phyloP scores from a whole-genome alignment of 2,797 vertebrate genomes.

The Gadopsis bispinosus region DNA sequence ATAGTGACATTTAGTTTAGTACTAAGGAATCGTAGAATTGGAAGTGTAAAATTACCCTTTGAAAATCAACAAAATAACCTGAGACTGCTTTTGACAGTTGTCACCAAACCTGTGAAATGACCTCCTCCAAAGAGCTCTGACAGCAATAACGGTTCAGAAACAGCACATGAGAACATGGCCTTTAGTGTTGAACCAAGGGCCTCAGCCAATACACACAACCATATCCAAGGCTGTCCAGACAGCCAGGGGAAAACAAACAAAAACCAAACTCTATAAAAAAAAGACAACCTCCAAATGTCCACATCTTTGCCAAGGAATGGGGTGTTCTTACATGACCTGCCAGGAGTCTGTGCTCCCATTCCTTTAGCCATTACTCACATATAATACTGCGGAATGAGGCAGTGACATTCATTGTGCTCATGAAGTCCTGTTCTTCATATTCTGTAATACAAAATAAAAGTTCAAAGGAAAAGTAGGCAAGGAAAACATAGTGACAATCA shows the following conservation, averaged over 20 bases:
- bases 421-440: neutral
- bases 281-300: slow-evolving; percentile 26
- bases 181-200: slow-evolving; percentile 41
- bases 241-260: slow-evolving; percentile 69
- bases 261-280: slow-evolving; percentile 33
- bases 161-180: slow-evolving; percentile 58
- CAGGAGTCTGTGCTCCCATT: slow-evolving; percentile 35
- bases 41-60: neutral
- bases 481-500: neutral
- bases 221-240: slow-evolving; percentile 49
- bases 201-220: slow-evolving; percentile 70
- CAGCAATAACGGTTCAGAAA: slow-evolving; percentile 20
- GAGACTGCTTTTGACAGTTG: slow-evolving; percentile 1
- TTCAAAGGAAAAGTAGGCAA: neutral
- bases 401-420: neutral
- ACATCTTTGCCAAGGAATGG: slow-evolving; percentile 41
- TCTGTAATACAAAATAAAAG: neutral
- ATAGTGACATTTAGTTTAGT: neutral
- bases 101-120: slow-evolving; percentile 12
- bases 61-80: neutral
- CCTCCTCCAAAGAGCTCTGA: neutral
- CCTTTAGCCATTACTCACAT: slow-evolving; percentile 17
- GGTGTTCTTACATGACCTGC: slow-evolving; percentile 36
- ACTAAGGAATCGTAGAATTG: neutral
- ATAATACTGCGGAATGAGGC: slow-evolving; percentile 14